Base-by-base conservation (phyloP, 1,140 invertebrate species). In the Drosophila orosa region DNA sequence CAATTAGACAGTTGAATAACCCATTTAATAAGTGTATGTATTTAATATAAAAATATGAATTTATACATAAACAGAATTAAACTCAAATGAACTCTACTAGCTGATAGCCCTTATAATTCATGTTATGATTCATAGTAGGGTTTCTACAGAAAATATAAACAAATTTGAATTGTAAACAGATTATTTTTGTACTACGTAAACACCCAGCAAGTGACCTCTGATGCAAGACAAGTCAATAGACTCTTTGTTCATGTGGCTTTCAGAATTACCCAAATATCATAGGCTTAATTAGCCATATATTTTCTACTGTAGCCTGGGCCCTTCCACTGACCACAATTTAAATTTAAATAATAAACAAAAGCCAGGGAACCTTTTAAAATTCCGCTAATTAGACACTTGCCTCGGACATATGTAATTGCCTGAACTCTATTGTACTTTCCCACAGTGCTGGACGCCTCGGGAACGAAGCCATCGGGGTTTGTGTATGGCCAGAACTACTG, bases 401-500 rank as follows among this genome's bases (percentile, higher is more conserved):
- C 6, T 4, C 3, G 12, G 10, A 19, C 12, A 31, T 10, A 50
- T 33, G 17, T 22, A 35, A 22, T 35, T 29, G n/a, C 19, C 25
- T 3, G 6, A 19, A 33, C 29, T 22, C 8, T 3, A 6, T 22
- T n/a, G 50, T 52, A 40, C 9, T 39, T 25, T 19, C 19, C 74
- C 57, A 2, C 59, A 92, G 91, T 90, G 10, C 74, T 92, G 8
- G 91, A 92, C 65, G 91, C 91, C 5, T 92, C 91, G 8, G 91
- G 90, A 7, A 82, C 79, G 3, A 87, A 91, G 27, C 80, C 89
- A 0, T 81, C 91, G 3, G 91, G 91, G 9, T 92, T 92, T 54
- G 71, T 92, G 1, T 91, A 86, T 47, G 91, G 91, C 25, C 89
- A 92, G 25, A 92, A 92, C 74, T 92, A 90, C 37, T 92, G 91